These are phyloP conservation scores for Euthynnus affinis DNA, from an alignment of 2,797 vertebrate genomes.

Conservation along the genomic window DNA sequence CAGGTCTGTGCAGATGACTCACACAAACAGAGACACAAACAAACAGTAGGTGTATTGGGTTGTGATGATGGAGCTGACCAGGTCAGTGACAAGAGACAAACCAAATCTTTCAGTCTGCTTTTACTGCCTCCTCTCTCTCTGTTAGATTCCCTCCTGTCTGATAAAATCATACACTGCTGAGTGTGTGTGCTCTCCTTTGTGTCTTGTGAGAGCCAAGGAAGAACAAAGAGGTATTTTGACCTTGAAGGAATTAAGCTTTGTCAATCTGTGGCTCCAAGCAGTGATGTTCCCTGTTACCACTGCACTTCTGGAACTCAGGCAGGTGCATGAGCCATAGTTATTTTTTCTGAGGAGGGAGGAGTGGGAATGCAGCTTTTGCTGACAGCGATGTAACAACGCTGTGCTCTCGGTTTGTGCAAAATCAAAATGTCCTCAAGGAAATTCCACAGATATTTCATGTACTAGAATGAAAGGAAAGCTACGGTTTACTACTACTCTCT, in stretches of 20 bases:
- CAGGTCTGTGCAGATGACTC: conserved; percentile 31
- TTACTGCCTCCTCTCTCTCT: conserved; percentile 1
- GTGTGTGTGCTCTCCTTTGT: neutral
- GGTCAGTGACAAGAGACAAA: conserved; percentile 46
- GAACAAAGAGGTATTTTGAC: conserved; percentile 22
- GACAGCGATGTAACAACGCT: neutral
- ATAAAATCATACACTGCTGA: conserved; percentile 14
- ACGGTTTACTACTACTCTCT: neutral
- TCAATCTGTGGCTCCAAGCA: neutral
- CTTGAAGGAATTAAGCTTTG: conserved; percentile 14
- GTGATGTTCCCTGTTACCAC: neutral
- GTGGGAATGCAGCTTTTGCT: neutral
- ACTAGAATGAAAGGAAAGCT: neutral
- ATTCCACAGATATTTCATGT: neutral
- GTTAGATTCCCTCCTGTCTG: conserved; percentile 1
- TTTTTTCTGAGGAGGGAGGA: neutral
- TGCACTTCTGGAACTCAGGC: neutral
- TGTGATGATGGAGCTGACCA: conserved; percentile 24
- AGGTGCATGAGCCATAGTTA: neutral
- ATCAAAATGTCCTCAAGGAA: neutral
- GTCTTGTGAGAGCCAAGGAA: conserved; percentile 5
- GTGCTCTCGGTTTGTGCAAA: neutral
- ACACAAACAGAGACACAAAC: conserved; percentile 29
- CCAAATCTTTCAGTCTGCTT: conserved; percentile 41
- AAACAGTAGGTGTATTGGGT: conserved; percentile 39